phyloP scores from a whole-genome alignment of 2,888 invertebrate species.

The Coecobrya sp. region DNA sequence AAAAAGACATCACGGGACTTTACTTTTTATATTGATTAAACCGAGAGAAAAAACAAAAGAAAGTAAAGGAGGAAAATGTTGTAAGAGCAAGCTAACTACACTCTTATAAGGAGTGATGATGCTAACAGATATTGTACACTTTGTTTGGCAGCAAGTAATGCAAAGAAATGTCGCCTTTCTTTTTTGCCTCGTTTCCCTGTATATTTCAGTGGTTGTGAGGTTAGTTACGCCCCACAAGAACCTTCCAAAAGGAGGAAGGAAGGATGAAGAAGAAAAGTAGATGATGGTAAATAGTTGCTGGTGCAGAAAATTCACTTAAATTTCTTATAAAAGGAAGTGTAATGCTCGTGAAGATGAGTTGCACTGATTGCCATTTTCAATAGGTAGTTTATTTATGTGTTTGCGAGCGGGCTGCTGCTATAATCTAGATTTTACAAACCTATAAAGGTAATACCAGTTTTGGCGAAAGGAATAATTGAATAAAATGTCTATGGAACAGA shows the following conservation, averaged over 20 bases:
- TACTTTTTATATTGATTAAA: constrained; percentile 69
- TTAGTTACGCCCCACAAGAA: constrained; percentile 60
- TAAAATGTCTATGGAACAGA: no score
- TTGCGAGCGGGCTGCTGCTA: no score
- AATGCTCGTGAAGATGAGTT: constrained; percentile 54
- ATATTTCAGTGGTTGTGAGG: constrained; percentile 11
- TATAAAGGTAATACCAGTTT: not conserved
- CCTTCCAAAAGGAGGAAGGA: constrained; percentile 2
- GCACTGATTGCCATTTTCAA: constrained; percentile 67
- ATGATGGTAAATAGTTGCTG: constrained; percentile 53
- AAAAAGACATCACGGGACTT: constrained; percentile 65
- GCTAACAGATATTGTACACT: not conserved
- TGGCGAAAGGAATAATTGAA: no score
- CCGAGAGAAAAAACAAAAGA: constrained; percentile 16
- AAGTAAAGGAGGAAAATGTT: constrained; percentile 55
- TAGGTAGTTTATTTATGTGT: constrained; percentile 21
- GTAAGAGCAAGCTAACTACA: constrained; percentile 12
- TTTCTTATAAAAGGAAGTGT: constrained; percentile 5
- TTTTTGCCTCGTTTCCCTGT: not conserved
- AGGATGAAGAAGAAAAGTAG: constrained; percentile 15
- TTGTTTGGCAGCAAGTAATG: constrained; percentile 37
- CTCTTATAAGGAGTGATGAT: not conserved
- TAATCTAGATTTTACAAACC: no score
- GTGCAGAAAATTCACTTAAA: constrained; percentile 65
- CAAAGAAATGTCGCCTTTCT: constrained; percentile 44